Evolutionary conservation across 2,797 vertebrate genomes (phyloP), one percentile per base, ranked within the genome.

Genomic region (Moxostoma hubbsi): DNA sequence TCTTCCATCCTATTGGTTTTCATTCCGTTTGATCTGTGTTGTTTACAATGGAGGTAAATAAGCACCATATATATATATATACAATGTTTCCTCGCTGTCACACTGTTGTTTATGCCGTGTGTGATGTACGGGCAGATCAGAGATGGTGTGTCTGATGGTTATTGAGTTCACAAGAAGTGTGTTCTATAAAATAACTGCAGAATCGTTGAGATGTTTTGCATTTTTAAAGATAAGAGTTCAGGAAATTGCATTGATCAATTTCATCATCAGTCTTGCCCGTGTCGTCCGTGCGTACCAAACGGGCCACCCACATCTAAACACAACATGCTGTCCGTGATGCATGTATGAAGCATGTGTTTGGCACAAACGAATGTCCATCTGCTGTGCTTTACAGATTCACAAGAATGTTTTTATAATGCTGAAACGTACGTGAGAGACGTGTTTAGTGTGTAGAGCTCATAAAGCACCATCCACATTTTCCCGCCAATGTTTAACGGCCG

Each of bases 261-360:
- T 82, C 77, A 75, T 74, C 69, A 77, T 54, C 50, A 43, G 45
- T 54, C 10, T 67, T 62, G 7, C 46, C 78, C 62, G 18, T 77
- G 66, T 80, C 50, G 51, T 69, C 59, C 55, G 77, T 68, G 73
- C 75, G 58, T 78, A 53, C 57, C 1, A 36, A 13, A 45, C 53
- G 51, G 82, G 65, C 73, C 77, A 81, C 79, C 79, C 82, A 81
- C 79, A 51, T 64, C 54, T 59, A 46, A 75, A 77, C 68, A 69
- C 69, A 43, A 63, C 69, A 49, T 5, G 61, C 73, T 49, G 49
- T 66, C 67, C n/a, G 12, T 24, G 24, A 24, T 24, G 2, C 51
- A 47, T 79, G 59, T 50, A 6, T 9, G 10, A 75, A 79, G 61
- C 71, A 73, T 62, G 47, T 77, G 63, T 77, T 64, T 43, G 49